Evolutionary conservation across 2,797 vertebrate species (phyloP).

Genomic region (Syngnathus rostellatus): DNA sequence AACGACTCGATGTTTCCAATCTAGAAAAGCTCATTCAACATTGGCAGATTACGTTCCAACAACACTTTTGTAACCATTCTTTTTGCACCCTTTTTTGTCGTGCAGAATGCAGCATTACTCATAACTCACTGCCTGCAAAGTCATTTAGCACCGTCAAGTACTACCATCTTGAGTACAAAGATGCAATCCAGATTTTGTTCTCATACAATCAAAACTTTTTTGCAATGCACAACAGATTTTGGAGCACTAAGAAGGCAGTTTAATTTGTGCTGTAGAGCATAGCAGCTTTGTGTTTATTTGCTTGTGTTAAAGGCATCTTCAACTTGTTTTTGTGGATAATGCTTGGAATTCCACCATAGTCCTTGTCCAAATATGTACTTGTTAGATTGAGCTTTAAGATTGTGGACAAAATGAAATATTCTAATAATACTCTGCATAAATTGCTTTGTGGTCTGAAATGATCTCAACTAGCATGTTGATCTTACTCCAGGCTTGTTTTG

Average conservation of each 20-base stretch:
- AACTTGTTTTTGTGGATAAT: background rate
- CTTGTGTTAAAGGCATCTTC: background rate
- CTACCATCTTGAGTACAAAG: background rate
- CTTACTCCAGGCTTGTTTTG: slow-evolving; percentile 4
- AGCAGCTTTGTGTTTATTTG: background rate
- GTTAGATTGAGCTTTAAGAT: slow-evolving; percentile 19
- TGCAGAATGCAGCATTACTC: slow-evolving; percentile 7
- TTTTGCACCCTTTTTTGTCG: slow-evolving; percentile 11
- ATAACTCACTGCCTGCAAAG: background rate
- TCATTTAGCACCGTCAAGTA: background rate
- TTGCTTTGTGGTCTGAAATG: slow-evolving; percentile 5
- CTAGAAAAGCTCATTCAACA: slow-evolving; percentile 3
- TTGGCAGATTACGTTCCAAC: slow-evolving; percentile 8
- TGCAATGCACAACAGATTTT: background rate
- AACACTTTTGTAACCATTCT: background rate
- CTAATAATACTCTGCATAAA: background rate
- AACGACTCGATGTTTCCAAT: slow-evolving; percentile 20
- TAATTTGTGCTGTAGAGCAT: background rate
- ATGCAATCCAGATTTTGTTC: background rate
- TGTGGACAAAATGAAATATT: background rate
- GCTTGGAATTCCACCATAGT: slow-evolving; percentile 9
- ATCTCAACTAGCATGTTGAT: background rate
- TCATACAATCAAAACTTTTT: background rate
- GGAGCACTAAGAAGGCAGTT: background rate
- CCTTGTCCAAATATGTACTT: background rate